Evolutionary conservation across 2,888 invertebrate species (phyloP), one percentile per base, ranked within the genome.

Genomic region (Drosophila tanythrix): DNA sequence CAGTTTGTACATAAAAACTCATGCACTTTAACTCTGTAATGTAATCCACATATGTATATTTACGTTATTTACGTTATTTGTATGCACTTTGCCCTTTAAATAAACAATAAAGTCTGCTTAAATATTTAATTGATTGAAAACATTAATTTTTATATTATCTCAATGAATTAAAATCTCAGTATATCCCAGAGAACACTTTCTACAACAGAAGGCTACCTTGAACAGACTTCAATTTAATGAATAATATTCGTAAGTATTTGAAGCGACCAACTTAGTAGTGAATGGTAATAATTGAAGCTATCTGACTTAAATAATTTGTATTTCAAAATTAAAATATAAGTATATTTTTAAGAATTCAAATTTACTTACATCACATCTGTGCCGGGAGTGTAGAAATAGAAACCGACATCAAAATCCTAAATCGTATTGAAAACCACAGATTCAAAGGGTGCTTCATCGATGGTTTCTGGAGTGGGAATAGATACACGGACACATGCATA

Each of bases 61-160:
- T 76, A 33, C 10, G 10, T 67, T 64, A 69, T 64, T 74, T 53
- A 68, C 59, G 61, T 76, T 71, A 80, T 78, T 73, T 81, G 57
- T 57, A 31, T n/a, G 31, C 21, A 13, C n/a, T 31, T 13, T 35
- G 43, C 13, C 1, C 53, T 40, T 31, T 62, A 35, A 53, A 35
- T 35, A 25, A 21, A 8, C 13, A 13, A 13, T 3, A 29, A 48
- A 15, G n/a, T 33, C 35, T n/a, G 35, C 10, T 27, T 3, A 55
- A 27, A 25, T 36, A 55, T 36, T 55, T 8, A 8, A 8, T 7
- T 21, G 5, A 15, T 53, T 4, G 2, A 21, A 13, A 21, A 10
- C 21, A 13, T 52, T 10, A n/a, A 13, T 5, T 13, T 52, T 31
- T 6, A 46, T 25, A 15, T 1, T 25, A 46, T 3, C 15, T 21